Conservation (phyloP, 1,140 invertebrate species). For the Drosophila mauritiana region DNA sequence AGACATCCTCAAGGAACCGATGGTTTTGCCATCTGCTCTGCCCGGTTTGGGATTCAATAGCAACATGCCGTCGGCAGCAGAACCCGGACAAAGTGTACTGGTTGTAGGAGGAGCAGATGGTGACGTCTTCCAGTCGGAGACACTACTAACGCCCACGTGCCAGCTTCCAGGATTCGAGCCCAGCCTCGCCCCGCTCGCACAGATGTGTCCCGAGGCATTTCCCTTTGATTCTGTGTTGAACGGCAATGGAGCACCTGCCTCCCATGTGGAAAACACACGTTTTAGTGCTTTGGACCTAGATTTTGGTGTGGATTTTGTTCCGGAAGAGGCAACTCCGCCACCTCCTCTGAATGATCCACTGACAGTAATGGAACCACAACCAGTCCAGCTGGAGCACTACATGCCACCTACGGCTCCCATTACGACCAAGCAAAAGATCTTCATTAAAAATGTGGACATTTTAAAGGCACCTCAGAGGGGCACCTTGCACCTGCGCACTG, state of each 20-base stretch:
- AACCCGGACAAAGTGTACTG: not conserved
- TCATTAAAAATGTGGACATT: slow-evolving; percentile 82
- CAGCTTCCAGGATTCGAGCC: slow-evolving; percentile 62
- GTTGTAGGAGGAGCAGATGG: not conserved
- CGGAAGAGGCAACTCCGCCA: slow-evolving; percentile 51
- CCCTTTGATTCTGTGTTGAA: slow-evolving; percentile 61
- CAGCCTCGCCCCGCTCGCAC: slow-evolving; percentile 52
- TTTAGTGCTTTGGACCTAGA: slow-evolving; percentile 68
- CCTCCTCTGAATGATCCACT: slow-evolving; percentile 11
- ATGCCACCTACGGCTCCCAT: slow-evolving; percentile 25
- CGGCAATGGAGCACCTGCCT: slow-evolving; percentile 22
- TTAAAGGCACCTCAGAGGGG: slow-evolving; percentile 72
- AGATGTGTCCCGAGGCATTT: slow-evolving; percentile 62
- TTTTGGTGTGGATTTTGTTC: slow-evolving; percentile 63
- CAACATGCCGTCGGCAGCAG: not conserved
- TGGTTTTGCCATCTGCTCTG: slow-evolving; percentile 54
- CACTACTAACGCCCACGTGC: slow-evolving; percentile 55
- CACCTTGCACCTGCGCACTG: slow-evolving; percentile 78
- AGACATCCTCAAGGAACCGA: slow-evolving; percentile 76
- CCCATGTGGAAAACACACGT: slow-evolving; percentile 37
- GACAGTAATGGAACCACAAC: slow-evolving; percentile 19
- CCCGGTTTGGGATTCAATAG: slow-evolving; percentile 61
- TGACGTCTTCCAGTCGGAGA: slow-evolving; percentile 51
- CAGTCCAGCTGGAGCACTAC: slow-evolving; percentile 49
- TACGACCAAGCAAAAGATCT: slow-evolving; percentile 72